phyloP scores from a whole-genome alignment of 2,113 vertebrate species.

The Verasper variegatus region DNA sequence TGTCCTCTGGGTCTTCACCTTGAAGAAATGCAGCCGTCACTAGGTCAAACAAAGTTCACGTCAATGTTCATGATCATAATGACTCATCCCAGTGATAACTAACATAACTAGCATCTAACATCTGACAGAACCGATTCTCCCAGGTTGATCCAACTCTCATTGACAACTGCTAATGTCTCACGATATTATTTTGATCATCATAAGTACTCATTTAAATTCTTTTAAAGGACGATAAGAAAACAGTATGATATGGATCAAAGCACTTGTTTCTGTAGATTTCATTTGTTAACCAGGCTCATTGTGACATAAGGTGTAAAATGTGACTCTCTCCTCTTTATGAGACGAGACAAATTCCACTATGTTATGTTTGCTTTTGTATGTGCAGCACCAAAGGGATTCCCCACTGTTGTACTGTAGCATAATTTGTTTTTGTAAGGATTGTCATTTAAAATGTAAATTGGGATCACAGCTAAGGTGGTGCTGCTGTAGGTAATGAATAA shows the following conservation, averaged over 20 bases:
- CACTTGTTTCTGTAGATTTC: not conserved
- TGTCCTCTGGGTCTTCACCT: not conserved
- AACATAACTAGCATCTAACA: no score
- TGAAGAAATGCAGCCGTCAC: no score
- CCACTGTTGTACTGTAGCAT: slow-evolving; percentile 35
- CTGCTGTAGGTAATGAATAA: slow-evolving; percentile 48
- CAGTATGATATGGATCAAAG: not conserved
- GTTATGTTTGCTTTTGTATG: slow-evolving; percentile 27
- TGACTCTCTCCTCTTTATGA: slow-evolving; percentile 7
- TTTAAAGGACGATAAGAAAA: slow-evolving; percentile 6
- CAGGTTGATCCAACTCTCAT: not conserved
- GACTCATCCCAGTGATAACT: no score
- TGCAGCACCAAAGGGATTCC: slow-evolving; percentile 37
- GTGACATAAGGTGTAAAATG: slow-evolving; percentile 29
- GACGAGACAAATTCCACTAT: no score
- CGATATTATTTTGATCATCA: not conserved
- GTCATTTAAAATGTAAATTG: slow-evolving; percentile 68
- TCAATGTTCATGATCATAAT: no score
- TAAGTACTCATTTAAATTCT: not conserved
- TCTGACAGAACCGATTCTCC: no score
- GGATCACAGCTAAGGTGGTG: slow-evolving; percentile 55
- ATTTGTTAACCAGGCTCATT: slow-evolving; percentile 2
- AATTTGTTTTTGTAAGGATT: slow-evolving; percentile 43
- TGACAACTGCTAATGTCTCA: not conserved
- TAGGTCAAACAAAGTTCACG: no score